Evolutionary conservation across 2,888 invertebrate genomes (phyloP).

Genomic region (Molorchus minor): DNA sequence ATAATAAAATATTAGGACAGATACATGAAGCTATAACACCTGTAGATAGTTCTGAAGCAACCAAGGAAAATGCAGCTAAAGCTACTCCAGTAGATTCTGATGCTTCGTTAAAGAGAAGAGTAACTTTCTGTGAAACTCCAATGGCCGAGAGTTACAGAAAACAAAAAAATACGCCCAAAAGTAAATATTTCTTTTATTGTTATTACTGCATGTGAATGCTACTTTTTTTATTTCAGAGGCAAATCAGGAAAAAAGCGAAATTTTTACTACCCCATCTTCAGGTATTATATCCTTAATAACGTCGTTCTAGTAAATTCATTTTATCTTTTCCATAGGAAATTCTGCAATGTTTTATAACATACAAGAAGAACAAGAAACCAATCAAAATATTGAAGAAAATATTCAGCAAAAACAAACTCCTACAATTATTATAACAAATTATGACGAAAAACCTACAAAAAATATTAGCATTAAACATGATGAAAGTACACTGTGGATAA

Average conservation of each 20-base stretch:
- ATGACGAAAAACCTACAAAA: not conserved
- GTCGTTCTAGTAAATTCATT: not conserved
- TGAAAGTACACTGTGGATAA: constrained; percentile 31
- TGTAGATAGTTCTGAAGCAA: constrained; percentile 38
- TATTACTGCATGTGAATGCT: not conserved
- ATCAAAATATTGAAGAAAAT: too few species aligned
- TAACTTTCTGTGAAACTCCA: constrained; percentile 54
- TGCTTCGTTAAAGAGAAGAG: constrained; percentile 47
- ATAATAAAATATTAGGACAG: constrained; percentile 40
- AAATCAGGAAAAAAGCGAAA: not conserved
- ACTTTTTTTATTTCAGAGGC: constrained; percentile 1
- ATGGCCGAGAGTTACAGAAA: constrained; percentile 27
- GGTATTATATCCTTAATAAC: constrained; percentile 1
- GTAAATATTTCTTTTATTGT: not conserved
- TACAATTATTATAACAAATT: not conserved
- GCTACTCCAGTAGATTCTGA: constrained; percentile 21
- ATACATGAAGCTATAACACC: constrained; percentile 47
- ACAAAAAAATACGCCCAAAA: constrained; percentile 17
- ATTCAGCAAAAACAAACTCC: not conserved
- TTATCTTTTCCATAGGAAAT: not conserved
- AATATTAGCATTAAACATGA: constrained; percentile 14
- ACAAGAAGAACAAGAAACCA: constrained; percentile 7
- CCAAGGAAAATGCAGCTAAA: constrained; percentile 35
- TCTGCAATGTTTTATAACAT: constrained; percentile 11
- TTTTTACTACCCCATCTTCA: constrained; percentile 2